Evolutionary conservation across 2,113 vertebrate species (phyloP).

Genomic region (Scalopus aquaticus): DNA sequence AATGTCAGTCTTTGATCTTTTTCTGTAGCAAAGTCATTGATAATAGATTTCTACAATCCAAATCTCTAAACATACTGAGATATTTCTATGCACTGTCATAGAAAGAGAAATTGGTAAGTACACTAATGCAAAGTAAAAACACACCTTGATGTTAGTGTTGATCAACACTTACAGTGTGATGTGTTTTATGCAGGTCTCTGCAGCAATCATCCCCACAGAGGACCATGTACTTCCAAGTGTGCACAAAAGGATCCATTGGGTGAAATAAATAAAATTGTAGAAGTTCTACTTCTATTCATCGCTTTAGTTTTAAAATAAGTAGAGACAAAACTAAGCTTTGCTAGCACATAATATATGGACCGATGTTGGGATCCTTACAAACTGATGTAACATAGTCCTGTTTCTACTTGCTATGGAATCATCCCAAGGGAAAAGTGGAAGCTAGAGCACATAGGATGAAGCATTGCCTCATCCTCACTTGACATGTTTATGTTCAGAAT

Average conservation of each 20-base stretch:
- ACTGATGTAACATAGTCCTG: accelerated
- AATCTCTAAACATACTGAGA: background rate
- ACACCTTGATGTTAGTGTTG: background rate
- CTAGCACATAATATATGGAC: background rate
- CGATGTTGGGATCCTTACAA: background rate
- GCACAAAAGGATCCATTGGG: background rate
- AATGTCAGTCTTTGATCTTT: background rate
- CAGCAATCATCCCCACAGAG: background rate
- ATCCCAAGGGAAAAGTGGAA: too few relatives aligned
- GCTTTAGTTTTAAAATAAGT: background rate
- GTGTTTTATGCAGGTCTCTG: background rate
- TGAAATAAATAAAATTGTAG: background rate
- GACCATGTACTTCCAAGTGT: background rate
- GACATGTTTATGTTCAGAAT: background rate
- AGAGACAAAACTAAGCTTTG: background rate
- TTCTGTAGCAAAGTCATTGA: background rate
- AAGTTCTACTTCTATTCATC: background rate
- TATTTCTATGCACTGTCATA: background rate
- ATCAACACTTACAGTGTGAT: background rate
- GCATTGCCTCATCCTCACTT: background rate
- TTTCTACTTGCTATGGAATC: background rate
- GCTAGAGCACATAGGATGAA: background rate
- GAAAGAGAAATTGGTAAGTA: background rate
- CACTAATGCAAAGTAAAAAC: background rate
- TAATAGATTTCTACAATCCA: background rate